Evolutionary conservation across 2,888 invertebrate genomes (phyloP).

Genomic region (Acanthacorydalis orientalis): DNA sequence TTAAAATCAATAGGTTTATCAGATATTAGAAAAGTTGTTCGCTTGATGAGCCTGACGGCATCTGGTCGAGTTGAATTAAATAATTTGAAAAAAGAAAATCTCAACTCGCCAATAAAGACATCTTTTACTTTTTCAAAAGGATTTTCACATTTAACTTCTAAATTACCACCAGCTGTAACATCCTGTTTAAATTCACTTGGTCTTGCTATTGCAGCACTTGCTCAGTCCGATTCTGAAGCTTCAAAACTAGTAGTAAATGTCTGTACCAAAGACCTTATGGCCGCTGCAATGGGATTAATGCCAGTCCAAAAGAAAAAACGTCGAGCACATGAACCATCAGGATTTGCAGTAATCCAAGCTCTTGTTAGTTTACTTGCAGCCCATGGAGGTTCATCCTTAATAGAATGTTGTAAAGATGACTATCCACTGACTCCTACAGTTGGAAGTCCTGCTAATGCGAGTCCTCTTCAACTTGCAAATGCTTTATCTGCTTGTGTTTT

Average conservation of each 20-base stretch:
- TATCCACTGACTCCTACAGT: constrained; percentile 10
- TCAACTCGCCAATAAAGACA: constrained; percentile 9
- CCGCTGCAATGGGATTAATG: constrained; percentile 23
- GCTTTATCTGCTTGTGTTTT: constrained; percentile 40
- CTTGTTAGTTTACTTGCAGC: constrained; percentile 35
- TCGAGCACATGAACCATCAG: constrained; percentile 14
- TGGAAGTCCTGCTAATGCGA: constrained; percentile 14
- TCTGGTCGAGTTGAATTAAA: constrained; percentile 31
- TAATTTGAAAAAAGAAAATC: constrained; percentile 15
- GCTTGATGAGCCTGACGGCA: constrained; percentile 40
- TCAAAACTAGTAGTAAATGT: constrained; percentile 37
- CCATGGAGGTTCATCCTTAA: constrained; percentile 21
- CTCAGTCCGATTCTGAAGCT: constrained; percentile 33
- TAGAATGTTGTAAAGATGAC: constrained; percentile 17
- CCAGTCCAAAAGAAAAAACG: constrained; percentile 16
- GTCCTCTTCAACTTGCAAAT: constrained; percentile 36
- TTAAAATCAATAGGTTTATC: constrained; percentile 27
- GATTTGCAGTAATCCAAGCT: constrained; percentile 40
- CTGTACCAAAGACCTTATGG: constrained; percentile 33
- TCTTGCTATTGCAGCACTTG: constrained; percentile 31
- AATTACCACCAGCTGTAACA: constrained; percentile 19
- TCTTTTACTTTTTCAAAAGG: constrained; percentile 15
- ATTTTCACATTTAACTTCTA: constrained; percentile 17
- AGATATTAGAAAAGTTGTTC: constrained; percentile 37
- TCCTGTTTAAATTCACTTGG: constrained; percentile 23